A percentile compares a stretch with the other conserved stretches of the same genome.
Conservation (phyloP, 2,888 invertebrate genomes). For the Anorthoa munda region DNA sequence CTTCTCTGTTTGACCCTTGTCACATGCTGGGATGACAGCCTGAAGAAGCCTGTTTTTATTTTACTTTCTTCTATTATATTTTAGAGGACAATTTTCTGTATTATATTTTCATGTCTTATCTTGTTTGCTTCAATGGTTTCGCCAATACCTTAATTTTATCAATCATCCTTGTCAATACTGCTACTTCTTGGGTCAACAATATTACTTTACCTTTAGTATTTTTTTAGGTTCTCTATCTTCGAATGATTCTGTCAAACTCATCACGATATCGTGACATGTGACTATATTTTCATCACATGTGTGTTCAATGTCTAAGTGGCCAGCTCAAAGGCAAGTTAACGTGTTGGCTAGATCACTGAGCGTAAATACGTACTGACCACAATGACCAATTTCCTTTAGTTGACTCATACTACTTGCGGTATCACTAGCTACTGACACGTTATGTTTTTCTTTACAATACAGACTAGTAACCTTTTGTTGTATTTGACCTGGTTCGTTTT, state of each 20-base stretch:
- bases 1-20: constrained; percentile 57
- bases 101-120: constrained; percentile 5
- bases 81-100: not conserved
- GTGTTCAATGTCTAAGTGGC: constrained; percentile 53
- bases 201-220: not conserved
- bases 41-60: constrained; percentile 30
- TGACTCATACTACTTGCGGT: constrained; percentile 59
- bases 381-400: constrained; percentile 64
- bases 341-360: constrained; percentile 55
- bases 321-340: constrained; percentile 55
- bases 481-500: constrained; percentile 52
- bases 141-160: not conserved
- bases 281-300: constrained; percentile 36
- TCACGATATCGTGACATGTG: constrained; percentile 17
- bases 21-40: constrained; percentile 30
- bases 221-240: not conserved
- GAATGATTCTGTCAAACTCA: not conserved
- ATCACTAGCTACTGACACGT: constrained; percentile 47
- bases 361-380: constrained; percentile 63
- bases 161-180: not conserved
- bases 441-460: constrained; percentile 58
- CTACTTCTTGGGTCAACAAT: no score
- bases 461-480: constrained; percentile 45
- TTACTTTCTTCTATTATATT: constrained; percentile 18
- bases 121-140: constrained; percentile 6